A percentile compares a stretch with the other conserved stretches of the same genome.
phyloP scores from a whole-genome alignment of 1,140 invertebrate species.

The Thaumatotibia leucotreta region DNA sequence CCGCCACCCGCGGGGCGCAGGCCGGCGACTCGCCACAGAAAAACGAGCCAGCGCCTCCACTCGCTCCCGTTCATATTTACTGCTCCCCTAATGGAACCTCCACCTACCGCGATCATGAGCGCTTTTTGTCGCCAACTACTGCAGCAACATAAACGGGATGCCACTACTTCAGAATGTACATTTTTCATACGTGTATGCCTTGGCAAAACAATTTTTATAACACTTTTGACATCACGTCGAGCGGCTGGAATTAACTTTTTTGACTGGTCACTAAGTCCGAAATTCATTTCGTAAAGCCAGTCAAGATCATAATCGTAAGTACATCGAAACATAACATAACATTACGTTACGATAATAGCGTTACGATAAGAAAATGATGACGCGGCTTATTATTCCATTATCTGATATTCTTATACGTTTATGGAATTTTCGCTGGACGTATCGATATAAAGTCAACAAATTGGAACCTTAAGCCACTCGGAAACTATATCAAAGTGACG shows the following conservation, averaged over 20 bases:
- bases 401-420: no score
- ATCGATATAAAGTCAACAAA: no score
- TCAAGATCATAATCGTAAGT: no score
- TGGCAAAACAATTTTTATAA: background rate
- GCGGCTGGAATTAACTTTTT: background rate
- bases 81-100: slow-evolving; percentile 28
- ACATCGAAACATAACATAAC: no score
- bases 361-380: no score
- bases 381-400: no score
- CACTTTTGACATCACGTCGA: background rate
- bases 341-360: no score
- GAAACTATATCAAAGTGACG: no score
- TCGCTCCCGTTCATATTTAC: slow-evolving; percentile 35
- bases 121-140: slow-evolving; percentile 31
- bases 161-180: background rate
- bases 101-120: slow-evolving; percentile 45
- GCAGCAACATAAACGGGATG: background rate
- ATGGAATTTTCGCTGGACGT: no score
- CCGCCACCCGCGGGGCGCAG: slow-evolving; percentile 59
- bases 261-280: no score
- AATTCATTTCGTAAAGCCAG: no score
- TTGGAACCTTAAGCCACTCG: no score
- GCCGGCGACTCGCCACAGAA: slow-evolving; percentile 26
- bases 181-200: background rate
- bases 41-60: slow-evolving; percentile 44